Conservation (phyloP, 2,888 invertebrate genomes). For the Syrista parreyssii region DNA sequence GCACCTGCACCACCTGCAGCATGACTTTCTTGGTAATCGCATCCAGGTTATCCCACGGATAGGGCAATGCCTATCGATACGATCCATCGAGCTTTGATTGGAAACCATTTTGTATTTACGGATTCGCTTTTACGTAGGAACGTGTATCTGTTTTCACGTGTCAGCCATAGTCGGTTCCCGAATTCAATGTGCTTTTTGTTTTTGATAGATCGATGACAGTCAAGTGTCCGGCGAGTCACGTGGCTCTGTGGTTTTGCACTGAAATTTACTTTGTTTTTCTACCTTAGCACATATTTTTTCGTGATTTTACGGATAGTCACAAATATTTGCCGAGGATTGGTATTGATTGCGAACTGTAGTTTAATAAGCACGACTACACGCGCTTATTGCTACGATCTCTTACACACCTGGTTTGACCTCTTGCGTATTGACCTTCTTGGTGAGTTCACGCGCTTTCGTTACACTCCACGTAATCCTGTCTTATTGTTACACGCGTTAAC, state of each 20-base stretch:
- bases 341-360: background rate
- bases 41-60: conserved; percentile 1
- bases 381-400: background rate
- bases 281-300: background rate
- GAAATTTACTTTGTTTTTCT: background rate
- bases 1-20: conserved; percentile 43
- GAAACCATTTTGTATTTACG: background rate
- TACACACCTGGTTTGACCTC: background rate
- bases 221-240: background rate
- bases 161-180: background rate
- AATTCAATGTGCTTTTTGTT: background rate
- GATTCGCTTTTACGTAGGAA: background rate
- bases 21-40: conserved; percentile 5
- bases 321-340: background rate
- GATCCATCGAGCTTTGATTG: background rate
- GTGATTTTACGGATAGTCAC: background rate
- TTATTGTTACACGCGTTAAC: background rate
- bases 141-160: background rate
- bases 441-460: background rate
- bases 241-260: background rate
- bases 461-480: background rate
- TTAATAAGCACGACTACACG: too few species aligned
- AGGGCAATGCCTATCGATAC: background rate
- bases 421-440: background rate
- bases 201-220: background rate